Evolutionary conservation across 2,888 invertebrate genomes (phyloP).

Genomic region (Zonitis immaculata): DNA sequence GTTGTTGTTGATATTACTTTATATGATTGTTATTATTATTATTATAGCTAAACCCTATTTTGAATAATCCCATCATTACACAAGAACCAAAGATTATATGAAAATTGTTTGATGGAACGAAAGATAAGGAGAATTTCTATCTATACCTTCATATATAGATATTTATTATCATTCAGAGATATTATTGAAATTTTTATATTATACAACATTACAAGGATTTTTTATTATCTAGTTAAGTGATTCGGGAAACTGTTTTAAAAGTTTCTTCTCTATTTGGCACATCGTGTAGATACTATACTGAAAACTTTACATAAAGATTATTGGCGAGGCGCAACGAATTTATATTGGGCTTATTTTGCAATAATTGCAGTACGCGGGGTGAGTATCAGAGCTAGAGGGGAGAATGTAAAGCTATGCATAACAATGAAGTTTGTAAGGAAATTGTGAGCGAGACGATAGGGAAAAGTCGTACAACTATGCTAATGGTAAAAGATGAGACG

Average conservation of each 20-base stretch:
- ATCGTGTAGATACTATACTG: neutral
- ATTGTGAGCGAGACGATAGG: neutral
- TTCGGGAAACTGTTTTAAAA: slow-evolving; percentile 29
- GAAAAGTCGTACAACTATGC: neutral
- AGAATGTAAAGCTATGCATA: neutral
- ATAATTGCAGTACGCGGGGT: neutral
- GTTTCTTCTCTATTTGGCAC: slow-evolving; percentile 17
- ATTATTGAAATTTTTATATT: too few relatives aligned
- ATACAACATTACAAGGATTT: too few relatives aligned
- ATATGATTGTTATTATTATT: too few relatives aligned
- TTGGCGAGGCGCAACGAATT: neutral
- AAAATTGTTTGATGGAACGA: neutral
- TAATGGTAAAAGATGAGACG: neutral
- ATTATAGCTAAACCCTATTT: neutral
- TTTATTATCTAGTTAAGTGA: slow-evolving; percentile 25
- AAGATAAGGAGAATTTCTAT: neutral
- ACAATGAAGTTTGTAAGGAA: neutral
- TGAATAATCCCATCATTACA: neutral
- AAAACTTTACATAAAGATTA: neutral
- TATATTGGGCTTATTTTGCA: neutral
- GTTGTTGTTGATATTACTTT: slow-evolving; percentile 15
- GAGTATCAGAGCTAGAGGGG: neutral
- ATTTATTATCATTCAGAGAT: neutral
- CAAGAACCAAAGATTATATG: neutral
- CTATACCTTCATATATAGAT: neutral